Percentiles rank a stretch among this genome's conserved stretches.
phyloP scores from a whole-genome alignment of 2,888 invertebrate genomes.

The Idaea dimidiata region DNA sequence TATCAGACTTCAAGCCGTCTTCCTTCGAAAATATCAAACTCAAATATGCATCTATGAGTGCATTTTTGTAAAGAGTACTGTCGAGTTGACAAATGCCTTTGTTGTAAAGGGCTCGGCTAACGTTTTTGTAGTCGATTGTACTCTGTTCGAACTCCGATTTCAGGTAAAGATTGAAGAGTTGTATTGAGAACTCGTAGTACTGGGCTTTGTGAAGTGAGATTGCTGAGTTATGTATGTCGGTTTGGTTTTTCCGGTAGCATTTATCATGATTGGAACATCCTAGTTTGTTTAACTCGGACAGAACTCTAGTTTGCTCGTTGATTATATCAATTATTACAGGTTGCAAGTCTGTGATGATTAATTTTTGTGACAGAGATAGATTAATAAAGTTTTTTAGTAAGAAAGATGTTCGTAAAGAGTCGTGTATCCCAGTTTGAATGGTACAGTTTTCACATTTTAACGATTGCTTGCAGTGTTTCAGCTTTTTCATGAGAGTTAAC shows the following conservation, averaged over 20 bases:
- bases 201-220: constrained; percentile 54
- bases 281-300: constrained; percentile 40
- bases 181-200: constrained; percentile 52
- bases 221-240: constrained; percentile 63
- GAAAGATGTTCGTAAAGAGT: constrained; percentile 56
- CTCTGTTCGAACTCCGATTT: constrained; percentile 44
- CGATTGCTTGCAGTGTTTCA: constrained; percentile 45
- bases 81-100: constrained; percentile 69
- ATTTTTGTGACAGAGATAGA: constrained; percentile 33
- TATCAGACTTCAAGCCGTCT: constrained; percentile 47
- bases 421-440: constrained; percentile 55
- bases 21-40: constrained; percentile 52
- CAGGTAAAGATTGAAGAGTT: constrained; percentile 59
- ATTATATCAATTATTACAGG: constrained; percentile 38
- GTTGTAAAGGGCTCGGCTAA: constrained; percentile 62
- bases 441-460: constrained; percentile 63
- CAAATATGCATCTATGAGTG: constrained; percentile 55
- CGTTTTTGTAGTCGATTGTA: constrained; percentile 47
- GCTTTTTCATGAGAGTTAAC: constrained; percentile 41
- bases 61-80: constrained; percentile 45
- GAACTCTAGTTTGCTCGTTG: constrained; percentile 45
- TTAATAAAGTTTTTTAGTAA: constrained; percentile 49
- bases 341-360: constrained; percentile 36
- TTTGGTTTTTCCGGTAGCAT: constrained; percentile 56
- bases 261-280: constrained; percentile 55